Evolutionary conservation across 2,797 vertebrate genomes (phyloP).

Genomic region (Thripadectes ignobilis): DNA sequence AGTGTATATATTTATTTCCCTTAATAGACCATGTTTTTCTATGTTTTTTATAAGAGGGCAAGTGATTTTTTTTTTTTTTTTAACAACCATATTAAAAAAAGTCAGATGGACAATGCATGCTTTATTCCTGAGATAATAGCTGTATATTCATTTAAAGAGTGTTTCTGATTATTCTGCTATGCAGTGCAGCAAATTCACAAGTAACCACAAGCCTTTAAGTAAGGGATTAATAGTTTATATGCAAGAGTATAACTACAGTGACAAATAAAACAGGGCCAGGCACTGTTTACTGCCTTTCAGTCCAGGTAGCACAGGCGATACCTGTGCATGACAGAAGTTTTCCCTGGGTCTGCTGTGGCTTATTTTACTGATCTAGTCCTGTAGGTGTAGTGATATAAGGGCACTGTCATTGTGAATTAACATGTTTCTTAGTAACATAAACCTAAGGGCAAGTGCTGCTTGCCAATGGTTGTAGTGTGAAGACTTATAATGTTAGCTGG

Average conservation of each 20-base stretch:
- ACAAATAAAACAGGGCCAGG: background rate
- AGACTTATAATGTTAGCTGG: background rate
- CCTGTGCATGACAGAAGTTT: background rate
- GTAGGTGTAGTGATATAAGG: background rate
- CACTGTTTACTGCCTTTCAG: background rate
- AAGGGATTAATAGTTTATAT: background rate
- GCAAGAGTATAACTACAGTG: background rate
- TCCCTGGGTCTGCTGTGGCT: background rate
- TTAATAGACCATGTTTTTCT: background rate
- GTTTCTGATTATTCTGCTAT: background rate
- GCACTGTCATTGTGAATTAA: background rate
- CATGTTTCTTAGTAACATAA: background rate
- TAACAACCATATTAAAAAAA: background rate
- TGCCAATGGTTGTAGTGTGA: background rate
- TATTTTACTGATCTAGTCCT: background rate
- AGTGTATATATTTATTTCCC: background rate
- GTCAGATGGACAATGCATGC: background rate
- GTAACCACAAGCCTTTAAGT: background rate
- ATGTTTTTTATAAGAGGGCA: background rate
- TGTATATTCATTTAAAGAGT: background rate
- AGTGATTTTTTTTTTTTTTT: background rate
- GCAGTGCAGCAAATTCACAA: background rate
- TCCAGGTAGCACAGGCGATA: background rate
- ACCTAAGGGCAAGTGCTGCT: background rate
- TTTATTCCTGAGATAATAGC: background rate